Evolutionary conservation across 2,113 vertebrate genomes (phyloP).

Genomic region (Chamaetylas fuelleborni): DNA sequence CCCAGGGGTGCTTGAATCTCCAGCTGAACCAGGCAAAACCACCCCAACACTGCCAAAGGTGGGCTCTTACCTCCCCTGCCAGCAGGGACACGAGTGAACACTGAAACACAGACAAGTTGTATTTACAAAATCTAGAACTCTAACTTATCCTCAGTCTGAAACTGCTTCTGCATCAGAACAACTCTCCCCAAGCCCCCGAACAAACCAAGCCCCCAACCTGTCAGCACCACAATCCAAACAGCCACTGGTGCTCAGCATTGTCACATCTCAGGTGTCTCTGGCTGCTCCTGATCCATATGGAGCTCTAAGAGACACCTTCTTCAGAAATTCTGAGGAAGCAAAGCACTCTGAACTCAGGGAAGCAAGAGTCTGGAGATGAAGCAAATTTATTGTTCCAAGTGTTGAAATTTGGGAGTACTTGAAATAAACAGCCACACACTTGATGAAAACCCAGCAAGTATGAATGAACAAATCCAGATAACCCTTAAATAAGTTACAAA

Average conservation of each 20-base stretch:
- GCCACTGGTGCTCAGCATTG: background rate
- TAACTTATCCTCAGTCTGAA: background rate
- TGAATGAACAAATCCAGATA: background rate
- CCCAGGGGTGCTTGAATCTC: background rate
- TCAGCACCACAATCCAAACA: background rate
- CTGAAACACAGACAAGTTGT: background rate
- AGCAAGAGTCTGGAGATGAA: conserved; percentile 32
- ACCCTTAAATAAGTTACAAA: conserved; percentile 36
- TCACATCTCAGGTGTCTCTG: background rate
- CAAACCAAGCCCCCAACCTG: background rate
- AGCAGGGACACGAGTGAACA: background rate
- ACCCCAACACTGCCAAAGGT: background rate
- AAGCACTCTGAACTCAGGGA: background rate
- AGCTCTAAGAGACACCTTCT: background rate
- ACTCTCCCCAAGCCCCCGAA: background rate
- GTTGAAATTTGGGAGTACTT: conserved; percentile 24
- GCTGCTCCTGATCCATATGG: background rate
- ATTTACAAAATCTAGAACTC: background rate
- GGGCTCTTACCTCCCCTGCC: background rate
- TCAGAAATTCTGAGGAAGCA: background rate
- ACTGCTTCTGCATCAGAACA: background rate
- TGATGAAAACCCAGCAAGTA: conserved; percentile 34
- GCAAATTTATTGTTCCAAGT: conserved; percentile 65
- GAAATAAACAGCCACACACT: conserved; percentile 30
- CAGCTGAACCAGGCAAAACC: background rate